A percentile compares a stretch with the other conserved stretches of the same genome.
Conservation (phyloP, 2,113 vertebrate genomes). For the Apeltes quadracus region DNA sequence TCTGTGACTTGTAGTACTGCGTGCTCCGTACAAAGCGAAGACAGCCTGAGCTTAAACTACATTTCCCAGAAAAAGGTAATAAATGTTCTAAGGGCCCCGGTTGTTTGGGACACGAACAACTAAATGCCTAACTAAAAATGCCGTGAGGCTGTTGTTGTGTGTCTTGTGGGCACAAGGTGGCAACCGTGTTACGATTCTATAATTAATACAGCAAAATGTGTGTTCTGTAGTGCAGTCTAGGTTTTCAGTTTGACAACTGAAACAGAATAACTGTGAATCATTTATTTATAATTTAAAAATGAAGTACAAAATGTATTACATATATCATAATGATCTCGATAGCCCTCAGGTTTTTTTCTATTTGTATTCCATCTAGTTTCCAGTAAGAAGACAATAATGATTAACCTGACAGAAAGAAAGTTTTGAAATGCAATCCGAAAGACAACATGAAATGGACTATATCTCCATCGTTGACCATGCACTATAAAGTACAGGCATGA, state of each 20-base stretch:
- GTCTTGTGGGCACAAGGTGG: conserved; percentile 58
- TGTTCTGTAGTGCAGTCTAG: neutral
- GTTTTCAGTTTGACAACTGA: neutral
- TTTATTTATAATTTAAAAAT: neutral
- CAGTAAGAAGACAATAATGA: neutral
- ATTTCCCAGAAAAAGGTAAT: conserved; percentile 12
- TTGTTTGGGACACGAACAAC: conserved; percentile 44
- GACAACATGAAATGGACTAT: neutral
- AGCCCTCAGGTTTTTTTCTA: neutral
- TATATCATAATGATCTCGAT: neutral
- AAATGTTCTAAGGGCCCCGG: neutral
- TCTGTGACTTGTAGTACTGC: conserved; percentile 74
- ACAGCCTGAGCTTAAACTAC: conserved; percentile 28
- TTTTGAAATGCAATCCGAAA: neutral
- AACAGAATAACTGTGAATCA: neutral
- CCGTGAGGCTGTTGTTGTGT: too few relatives aligned
- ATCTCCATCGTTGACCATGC: neutral
- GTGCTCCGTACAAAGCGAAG: accelerated
- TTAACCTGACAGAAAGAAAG: neutral
- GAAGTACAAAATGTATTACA: neutral
- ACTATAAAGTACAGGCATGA: neutral
- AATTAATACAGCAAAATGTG: neutral
- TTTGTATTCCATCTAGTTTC: neutral
- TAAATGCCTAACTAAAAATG: conserved; percentile 62
- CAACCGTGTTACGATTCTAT: conserved; percentile 17